A percentile compares a stretch with the other conserved stretches of the same genome.
phyloP scores from a whole-genome alignment of 2,888 invertebrate species.

The Meghimatium bilineatum region DNA sequence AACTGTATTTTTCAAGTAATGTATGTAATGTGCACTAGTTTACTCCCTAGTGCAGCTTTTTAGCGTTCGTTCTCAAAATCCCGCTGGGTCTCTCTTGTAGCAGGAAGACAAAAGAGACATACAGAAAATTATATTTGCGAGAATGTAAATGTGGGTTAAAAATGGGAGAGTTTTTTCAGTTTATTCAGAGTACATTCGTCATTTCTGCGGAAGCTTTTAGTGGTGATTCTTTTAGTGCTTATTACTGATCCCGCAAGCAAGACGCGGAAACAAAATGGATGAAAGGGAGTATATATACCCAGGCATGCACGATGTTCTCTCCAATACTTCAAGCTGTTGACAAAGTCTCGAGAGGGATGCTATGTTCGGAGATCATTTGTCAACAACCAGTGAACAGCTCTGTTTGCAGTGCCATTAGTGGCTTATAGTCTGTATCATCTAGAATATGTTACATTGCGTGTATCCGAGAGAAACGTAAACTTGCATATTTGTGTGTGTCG shows the following conservation, averaged over 20 bases:
- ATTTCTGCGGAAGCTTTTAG: not conserved
- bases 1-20: too few species aligned
- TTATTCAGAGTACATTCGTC: not conserved
- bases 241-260: constrained; percentile 1
- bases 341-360: not conserved
- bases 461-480: not conserved
- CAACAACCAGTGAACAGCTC: not conserved
- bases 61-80: too few species aligned
- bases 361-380: constrained; percentile 14
- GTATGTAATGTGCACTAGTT: too few species aligned
- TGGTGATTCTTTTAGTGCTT: not conserved
- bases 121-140: not conserved
- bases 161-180: too few species aligned
- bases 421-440: not conserved
- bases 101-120: not conserved
- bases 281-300: constrained; percentile 1
- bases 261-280: constrained; percentile 17
- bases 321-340: not conserved
- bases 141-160: not conserved
- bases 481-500: not conserved
- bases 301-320: not conserved
- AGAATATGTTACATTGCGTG: not conserved
- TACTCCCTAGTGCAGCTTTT: too few species aligned
- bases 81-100: too few species aligned
- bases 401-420: constrained; percentile 22